Evolutionary conservation across 2,888 invertebrate genomes (phyloP).

Genomic region (Icerya purchasi): DNA sequence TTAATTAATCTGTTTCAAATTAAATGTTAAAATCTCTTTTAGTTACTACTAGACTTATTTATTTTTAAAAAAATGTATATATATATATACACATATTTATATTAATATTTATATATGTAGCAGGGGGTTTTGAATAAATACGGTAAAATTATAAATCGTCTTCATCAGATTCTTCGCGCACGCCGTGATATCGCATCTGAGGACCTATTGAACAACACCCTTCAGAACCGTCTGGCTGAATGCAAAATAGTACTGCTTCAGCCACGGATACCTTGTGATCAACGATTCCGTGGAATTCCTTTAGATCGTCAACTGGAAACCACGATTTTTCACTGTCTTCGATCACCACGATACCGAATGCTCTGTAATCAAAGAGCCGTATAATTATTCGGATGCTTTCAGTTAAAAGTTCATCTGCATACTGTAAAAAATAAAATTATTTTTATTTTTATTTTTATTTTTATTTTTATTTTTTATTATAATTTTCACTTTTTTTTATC

Average conservation of each 20-base stretch:
- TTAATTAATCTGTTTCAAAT: no score
- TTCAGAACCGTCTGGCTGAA: conserved; percentile 60
- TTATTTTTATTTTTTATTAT: no score
- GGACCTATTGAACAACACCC: conserved; percentile 55
- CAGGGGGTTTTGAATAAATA: no score
- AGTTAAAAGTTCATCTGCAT: no score
- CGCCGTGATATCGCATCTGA: conserved; percentile 31
- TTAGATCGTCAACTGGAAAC: conserved; percentile 73
- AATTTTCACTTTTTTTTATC: no score
- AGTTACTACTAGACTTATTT: no score
- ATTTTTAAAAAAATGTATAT: no score
- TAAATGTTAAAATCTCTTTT: no score
- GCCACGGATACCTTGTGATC: conserved; percentile 56
- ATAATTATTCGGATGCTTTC: background rate
- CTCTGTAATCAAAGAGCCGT: conserved; percentile 34
- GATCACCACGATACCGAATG: conserved; percentile 54
- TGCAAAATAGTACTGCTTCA: conserved; percentile 63
- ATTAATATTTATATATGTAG: no score
- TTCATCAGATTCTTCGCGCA: conserved; percentile 20
- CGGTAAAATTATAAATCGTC: conserved; percentile 8
- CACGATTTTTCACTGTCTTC: conserved; percentile 78
- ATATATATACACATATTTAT: no score
- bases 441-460: no score
- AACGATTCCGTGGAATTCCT: conserved; percentile 72
- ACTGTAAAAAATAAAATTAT: no score